Conservation (phyloP, 2,113 vertebrate genomes). For the Bufo gargarizans region DNA sequence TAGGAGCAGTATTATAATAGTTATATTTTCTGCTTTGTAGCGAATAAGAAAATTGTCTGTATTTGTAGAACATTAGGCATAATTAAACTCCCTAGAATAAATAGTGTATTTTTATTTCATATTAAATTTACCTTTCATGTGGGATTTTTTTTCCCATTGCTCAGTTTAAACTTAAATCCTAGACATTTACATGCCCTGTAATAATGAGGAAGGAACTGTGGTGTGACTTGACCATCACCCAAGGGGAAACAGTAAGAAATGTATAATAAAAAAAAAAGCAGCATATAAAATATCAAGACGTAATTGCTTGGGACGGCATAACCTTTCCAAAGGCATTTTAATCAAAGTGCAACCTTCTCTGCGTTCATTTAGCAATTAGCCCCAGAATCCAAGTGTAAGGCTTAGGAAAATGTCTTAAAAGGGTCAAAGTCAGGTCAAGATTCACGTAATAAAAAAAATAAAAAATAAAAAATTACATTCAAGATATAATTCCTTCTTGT, state of each 20-base stretch:
- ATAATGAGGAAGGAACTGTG: neutral
- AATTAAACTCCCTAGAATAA: neutral
- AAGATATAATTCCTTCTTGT: neutral
- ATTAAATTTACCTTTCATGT: neutral
- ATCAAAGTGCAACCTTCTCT: neutral
- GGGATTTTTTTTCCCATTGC: neutral
- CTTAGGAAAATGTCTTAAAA: no score
- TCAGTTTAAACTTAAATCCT: neutral
- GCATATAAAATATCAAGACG: neutral
- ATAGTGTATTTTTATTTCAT: neutral
- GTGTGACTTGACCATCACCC: neutral
- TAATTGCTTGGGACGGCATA: slow-evolving; percentile 12
- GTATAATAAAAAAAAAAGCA: neutral
- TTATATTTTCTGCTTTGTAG: no score
- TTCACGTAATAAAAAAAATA: neutral
- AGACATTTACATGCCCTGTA: neutral
- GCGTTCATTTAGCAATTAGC: neutral
- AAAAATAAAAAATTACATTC: neutral
- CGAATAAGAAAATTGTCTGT: neutral
- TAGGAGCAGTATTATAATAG: no score
- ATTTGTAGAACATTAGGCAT: neutral
- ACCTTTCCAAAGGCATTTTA: slow-evolving; percentile 39
- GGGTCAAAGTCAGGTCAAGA: neutral
- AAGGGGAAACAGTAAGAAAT: neutral
- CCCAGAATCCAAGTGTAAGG: slow-evolving; percentile 20